Evolutionary conservation across 2,888 invertebrate genomes (phyloP), one percentile per base, ranked within the genome.

Genomic region (Glaucopsyche alexis): DNA sequence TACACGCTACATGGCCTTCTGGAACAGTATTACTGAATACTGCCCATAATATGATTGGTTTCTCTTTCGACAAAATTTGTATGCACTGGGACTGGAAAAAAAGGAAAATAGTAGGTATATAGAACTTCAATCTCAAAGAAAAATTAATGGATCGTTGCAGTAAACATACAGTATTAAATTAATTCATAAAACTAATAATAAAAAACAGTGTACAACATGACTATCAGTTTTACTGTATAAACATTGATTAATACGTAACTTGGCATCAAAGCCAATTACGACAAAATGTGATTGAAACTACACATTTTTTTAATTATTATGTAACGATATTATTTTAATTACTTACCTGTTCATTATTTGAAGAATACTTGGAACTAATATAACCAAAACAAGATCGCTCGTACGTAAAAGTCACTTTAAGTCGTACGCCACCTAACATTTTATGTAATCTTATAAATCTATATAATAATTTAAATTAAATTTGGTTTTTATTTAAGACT

Each of bases 1-100:
- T 95, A 55, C 95, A 89, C 13, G 94, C 94, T 76, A 96, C 85
- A 49, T 85, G 85, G 40, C 93, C 92, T 65, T 94, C 94, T 29
- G 93, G 88, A 38, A 93, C 80, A 74, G 83, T 84, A 60, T 80
- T 85, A 72, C 80, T 87, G 78, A 86, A 92, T 40, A 93, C 87
- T 7, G 85, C 88, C 93, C 93, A 93, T 14, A 93, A 76, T 0
- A 89, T 80, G 60, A 89, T 77, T 74, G 84, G 84, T 75, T 90
- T 90, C 69, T 92, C 90, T 78, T 89, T 87, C 74, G 86, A 87
- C 14, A 86, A 79, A 0, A 94, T 82, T 86, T 93, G 91, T 2
- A 94, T 82, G 74, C 89, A 91, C 80, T 91, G 91, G n/a, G 84
- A 85, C 94, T 94, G 83, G 38, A 85, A 78, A 42, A 60, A 19